Evolutionary conservation across 2,797 vertebrate species (phyloP).

Genomic region (Myotis planiceps): DNA sequence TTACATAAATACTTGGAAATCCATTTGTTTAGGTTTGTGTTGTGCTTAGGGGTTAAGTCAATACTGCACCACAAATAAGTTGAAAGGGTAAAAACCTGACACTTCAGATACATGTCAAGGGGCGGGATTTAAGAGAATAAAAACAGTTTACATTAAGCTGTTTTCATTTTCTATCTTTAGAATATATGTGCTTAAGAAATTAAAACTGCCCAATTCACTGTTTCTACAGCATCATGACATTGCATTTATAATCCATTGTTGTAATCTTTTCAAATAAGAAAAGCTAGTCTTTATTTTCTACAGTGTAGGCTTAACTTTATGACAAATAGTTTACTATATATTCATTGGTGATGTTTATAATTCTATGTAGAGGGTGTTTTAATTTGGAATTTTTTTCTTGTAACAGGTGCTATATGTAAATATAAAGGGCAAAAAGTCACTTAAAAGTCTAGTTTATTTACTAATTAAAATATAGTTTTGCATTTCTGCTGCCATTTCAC

Average conservation of each 20-base stretch:
- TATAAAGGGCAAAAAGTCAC: conserved; percentile 76
- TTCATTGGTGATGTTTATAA: conserved; percentile 71
- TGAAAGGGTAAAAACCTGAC: conserved; percentile 68
- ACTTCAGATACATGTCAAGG: conserved; percentile 57
- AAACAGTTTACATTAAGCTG: conserved; percentile 84
- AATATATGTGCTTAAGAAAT: conserved; percentile 73
- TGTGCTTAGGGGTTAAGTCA: conserved; percentile 70
- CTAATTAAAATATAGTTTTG: conserved; percentile 79
- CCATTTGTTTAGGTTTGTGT: conserved; percentile 78
- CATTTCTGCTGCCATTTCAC: conserved; percentile 79
- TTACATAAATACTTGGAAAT: conserved; percentile 78
- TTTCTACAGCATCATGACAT: conserved; percentile 68
- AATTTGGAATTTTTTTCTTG: conserved; percentile 76
- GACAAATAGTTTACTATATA: conserved; percentile 69
- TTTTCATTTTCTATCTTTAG: conserved; percentile 77
- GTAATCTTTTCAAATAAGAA: conserved; percentile 77
- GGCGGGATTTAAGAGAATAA: conserved; percentile 68
- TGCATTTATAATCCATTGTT: conserved; percentile 62
- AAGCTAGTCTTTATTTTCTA: conserved; percentile 75
- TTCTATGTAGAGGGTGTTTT: conserved; percentile 75
- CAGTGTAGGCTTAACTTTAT: conserved; percentile 74
- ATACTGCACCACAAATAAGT: conserved; percentile 69
- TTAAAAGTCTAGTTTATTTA: conserved; percentile 78
- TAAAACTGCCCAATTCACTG: conserved; percentile 70
- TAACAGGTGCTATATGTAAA: conserved; percentile 88